phyloP scores from a whole-genome alignment of 2,113 vertebrate species.

The Daubentonia madagascariensis region DNA sequence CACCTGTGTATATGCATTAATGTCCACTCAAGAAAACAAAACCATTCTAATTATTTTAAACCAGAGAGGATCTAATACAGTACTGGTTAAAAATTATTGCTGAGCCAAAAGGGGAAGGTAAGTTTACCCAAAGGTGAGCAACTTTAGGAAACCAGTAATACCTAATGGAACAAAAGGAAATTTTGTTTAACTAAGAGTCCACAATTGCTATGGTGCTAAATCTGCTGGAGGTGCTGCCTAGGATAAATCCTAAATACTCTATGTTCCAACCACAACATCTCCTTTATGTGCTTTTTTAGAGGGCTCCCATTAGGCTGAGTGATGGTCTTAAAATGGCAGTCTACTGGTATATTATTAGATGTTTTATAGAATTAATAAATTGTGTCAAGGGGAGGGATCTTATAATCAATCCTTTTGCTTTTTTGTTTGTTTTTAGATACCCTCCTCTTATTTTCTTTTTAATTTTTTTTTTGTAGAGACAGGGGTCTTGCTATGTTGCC shows the following conservation, averaged over 20 bases:
- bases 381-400: neutral
- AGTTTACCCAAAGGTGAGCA: neutral
- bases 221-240: neutral
- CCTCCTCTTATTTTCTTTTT: neutral
- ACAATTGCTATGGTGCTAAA: neutral
- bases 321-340: neutral
- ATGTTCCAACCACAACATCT: neutral
- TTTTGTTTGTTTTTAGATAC: neutral
- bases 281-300: neutral
- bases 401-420: neutral
- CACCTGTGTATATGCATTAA: neutral
- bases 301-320: neutral
- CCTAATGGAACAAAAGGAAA: neutral
- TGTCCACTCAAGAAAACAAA: neutral
- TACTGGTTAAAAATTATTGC: neutral
- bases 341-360: neutral
- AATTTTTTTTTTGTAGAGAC: too few relatives aligned
- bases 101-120: neutral
- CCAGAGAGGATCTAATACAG: neutral
- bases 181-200: neutral
- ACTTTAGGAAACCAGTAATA: neutral
- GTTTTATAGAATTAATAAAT: neutral
- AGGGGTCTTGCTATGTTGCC: too few relatives aligned
- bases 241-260: neutral
- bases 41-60: slow-evolving; percentile 4